Evolutionary conservation across 2,797 vertebrate species (phyloP).

Genomic region (Merluccius polli): DNA sequence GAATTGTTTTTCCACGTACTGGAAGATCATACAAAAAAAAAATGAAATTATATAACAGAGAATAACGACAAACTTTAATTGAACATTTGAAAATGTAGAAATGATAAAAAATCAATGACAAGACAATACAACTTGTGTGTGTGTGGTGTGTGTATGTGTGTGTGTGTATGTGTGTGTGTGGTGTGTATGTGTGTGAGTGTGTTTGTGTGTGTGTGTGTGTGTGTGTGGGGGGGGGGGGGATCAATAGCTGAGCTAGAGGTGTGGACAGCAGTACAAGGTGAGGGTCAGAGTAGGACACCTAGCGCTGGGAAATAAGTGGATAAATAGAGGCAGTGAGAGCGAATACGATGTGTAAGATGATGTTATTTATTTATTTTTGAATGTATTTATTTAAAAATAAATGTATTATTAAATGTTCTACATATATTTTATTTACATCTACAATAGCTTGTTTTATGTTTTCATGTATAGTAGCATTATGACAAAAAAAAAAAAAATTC

Average conservation of each 20-base stretch:
- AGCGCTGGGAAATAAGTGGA: slow-evolving; percentile 59
- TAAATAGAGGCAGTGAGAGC: slow-evolving; percentile 38
- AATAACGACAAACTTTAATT: neutral
- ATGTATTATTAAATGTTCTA: no score
- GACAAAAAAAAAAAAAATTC: neutral
- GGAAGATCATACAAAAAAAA: no score
- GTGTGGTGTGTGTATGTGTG: slow-evolving; percentile 26
- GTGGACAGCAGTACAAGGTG: slow-evolving; percentile 55
- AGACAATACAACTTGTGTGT: neutral
- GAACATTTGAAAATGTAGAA: neutral
- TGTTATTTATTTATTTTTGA: neutral
- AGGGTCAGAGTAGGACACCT: slow-evolving; percentile 57
- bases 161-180: slow-evolving; percentile 54
- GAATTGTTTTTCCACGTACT: neutral
- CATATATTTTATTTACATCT: neutral
- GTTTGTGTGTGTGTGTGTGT: slow-evolving; percentile 11
- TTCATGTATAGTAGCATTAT: neutral
- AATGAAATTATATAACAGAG: no score
- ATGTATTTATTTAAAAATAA: no score
- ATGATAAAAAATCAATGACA: neutral
- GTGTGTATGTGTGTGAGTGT: slow-evolving; percentile 2
- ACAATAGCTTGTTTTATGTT: neutral
- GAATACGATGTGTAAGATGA: slow-evolving; percentile 3
- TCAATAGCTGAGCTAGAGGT: slow-evolving; percentile 66
- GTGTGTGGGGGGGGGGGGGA: slow-evolving; percentile 30